phyloP scores from a whole-genome alignment of 2,888 invertebrate species.

The Lasioglossum vierecki region DNA sequence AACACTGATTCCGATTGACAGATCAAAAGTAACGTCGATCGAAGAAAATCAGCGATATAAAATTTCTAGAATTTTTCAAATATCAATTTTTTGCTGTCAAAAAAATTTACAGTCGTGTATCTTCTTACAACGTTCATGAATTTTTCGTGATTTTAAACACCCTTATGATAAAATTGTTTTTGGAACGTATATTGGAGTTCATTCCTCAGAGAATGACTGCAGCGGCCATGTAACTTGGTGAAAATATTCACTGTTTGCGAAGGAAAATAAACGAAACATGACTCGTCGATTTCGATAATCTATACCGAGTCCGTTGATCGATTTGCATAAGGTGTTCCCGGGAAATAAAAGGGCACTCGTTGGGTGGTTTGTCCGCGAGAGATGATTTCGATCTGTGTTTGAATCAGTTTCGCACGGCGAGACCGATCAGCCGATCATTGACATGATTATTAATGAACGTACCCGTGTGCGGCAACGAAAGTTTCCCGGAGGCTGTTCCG shows the following conservation, averaged over 20 bases:
- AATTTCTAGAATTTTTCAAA: too few species aligned
- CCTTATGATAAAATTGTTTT: too few species aligned
- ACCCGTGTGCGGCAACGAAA: slow-evolving; percentile 23
- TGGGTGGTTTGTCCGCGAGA: slow-evolving; percentile 57
- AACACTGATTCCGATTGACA: background rate
- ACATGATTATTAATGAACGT: slow-evolving; percentile 66
- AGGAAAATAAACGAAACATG: background rate
- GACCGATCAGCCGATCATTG: slow-evolving; percentile 63
- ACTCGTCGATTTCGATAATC: background rate
- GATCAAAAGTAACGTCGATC: too few species aligned
- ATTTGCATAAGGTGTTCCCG: background rate
- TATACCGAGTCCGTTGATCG: background rate
- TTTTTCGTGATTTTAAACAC: too few species aligned
- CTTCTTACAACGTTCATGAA: too few species aligned
- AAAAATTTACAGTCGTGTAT: too few species aligned
- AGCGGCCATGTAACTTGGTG: background rate
- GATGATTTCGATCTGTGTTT: slow-evolving; percentile 33
- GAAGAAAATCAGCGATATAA: too few species aligned
- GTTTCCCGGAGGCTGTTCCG: background rate
- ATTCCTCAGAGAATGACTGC: too few species aligned
- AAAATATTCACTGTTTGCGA: background rate
- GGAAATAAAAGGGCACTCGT: background rate
- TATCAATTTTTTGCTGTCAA: too few species aligned
- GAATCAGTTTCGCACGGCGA: slow-evolving; percentile 58
- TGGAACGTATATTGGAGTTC: too few species aligned